These are phyloP conservation scores for Maniola hyperantus DNA, from an alignment of 2,888 invertebrate species.

Conservation along the genomic window DNA sequence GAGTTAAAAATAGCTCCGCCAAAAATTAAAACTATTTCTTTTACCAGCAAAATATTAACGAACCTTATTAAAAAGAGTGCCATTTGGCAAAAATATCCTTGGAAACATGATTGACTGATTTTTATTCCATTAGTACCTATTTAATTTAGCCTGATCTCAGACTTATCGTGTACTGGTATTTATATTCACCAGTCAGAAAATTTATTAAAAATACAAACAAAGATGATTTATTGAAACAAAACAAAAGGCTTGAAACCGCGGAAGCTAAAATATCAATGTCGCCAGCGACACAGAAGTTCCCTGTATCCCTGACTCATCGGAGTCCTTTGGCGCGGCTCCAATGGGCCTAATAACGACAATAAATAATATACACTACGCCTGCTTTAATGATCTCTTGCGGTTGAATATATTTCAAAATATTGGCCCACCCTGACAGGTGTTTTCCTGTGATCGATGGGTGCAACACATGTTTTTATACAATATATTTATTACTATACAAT, in stretches of 20 bases:
- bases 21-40: background rate
- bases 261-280: slow-evolving; percentile 32
- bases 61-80: background rate
- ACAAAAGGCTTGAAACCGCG: slow-evolving; percentile 27
- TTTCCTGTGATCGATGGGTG: too few species aligned
- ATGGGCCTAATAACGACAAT: slow-evolving; percentile 30
- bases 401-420: slow-evolving; percentile 22
- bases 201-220: slow-evolving; percentile 1
- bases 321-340: slow-evolving; percentile 45
- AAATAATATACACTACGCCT: slow-evolving; percentile 27
- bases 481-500: background rate
- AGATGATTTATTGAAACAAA: slow-evolving; percentile 14
- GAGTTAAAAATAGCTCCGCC: background rate
- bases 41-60: background rate
- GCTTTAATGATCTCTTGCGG: slow-evolving; percentile 33
- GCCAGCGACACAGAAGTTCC: slow-evolving; percentile 30
- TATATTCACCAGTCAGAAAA: too few species aligned
- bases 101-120: too few species aligned
- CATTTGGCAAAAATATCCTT: too few species aligned
- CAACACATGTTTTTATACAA: background rate
- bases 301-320: slow-evolving; percentile 42
- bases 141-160: too few species aligned
- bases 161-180: too few species aligned
- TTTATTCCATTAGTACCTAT: too few species aligned
- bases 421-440: slow-evolving; percentile 4